Evolutionary conservation across 2,797 vertebrate species (phyloP).

Genomic region (Chrosomus eos): DNA sequence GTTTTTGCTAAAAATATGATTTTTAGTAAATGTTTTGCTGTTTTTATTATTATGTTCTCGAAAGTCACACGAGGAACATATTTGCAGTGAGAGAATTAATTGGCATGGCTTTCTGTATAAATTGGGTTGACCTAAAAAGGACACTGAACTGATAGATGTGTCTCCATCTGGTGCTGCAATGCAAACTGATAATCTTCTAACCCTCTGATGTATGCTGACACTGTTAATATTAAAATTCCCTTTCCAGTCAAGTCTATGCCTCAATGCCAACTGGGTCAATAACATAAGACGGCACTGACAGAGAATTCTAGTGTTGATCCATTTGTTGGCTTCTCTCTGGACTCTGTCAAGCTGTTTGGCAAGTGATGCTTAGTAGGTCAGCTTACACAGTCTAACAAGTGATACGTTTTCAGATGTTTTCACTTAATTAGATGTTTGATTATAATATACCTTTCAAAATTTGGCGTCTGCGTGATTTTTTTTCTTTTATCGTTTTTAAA

Average conservation of each 20-base stretch:
- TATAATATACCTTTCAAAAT: background rate
- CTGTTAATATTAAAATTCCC: constrained; percentile 33
- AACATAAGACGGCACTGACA: constrained; percentile 13
- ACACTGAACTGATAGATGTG: constrained; percentile 59
- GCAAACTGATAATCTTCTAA: constrained; percentile 49
- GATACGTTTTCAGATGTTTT: background rate
- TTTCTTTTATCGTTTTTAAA: background rate
- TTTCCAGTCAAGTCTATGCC: background rate
- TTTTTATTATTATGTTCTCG: background rate
- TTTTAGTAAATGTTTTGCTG: background rate
- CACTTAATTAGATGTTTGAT: background rate
- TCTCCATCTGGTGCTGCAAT: constrained; percentile 68
- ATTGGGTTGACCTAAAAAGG: constrained; percentile 37
- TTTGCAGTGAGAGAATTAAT: constrained; percentile 57
- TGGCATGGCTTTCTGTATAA: constrained; percentile 34
- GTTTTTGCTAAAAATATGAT: background rate
- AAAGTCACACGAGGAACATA: background rate
- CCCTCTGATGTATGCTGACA: constrained; percentile 33
- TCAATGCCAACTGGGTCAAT: constrained; percentile 45
- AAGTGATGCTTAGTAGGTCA: background rate
- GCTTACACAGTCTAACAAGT: background rate
- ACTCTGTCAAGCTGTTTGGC: constrained; percentile 1
- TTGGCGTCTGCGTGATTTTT: background rate
- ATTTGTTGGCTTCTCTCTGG: constrained; percentile 26
- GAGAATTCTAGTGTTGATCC: constrained; percentile 30